Percentiles rank a stretch among this genome's conserved stretches.
Evolutionary conservation across 2,888 invertebrate species (phyloP).

Genomic region (Lochmaea crataegi): DNA sequence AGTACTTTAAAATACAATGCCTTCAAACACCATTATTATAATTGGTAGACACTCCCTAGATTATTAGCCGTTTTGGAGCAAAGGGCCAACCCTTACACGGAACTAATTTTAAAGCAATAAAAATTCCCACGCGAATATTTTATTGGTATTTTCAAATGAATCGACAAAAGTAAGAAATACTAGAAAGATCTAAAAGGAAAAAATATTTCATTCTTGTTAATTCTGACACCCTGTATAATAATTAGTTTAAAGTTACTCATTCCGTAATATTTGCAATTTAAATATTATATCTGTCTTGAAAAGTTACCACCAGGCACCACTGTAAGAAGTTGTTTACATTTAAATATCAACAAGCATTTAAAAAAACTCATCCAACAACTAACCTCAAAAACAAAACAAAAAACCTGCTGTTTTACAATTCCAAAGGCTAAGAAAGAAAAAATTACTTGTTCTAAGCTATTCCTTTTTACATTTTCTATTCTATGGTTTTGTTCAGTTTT

Average conservation of each 20-base stretch:
- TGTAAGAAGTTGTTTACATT: not conserved
- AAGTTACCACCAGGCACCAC: not conserved
- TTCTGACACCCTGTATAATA: no score
- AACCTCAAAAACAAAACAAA: conserved; percentile 4
- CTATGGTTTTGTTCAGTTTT: conserved; percentile 8
- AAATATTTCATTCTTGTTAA: no score
- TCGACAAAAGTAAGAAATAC: no score
- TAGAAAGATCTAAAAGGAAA: no score
- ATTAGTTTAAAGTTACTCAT: no score
- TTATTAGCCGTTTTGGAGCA: conserved; percentile 30
- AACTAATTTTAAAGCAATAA: conserved; percentile 15
- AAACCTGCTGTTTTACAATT: conserved; percentile 8
- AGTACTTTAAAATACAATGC: conserved; percentile 39
- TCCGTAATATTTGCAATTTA: not conserved
- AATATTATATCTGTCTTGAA: not conserved
- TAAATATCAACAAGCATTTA: conserved; percentile 1
- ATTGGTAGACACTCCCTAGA: conserved; percentile 39
- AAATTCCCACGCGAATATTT: conserved; percentile 15
- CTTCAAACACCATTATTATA: conserved; percentile 37
- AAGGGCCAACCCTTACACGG: conserved; percentile 34
- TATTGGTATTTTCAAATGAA: no score
- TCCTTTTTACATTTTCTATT: conserved; percentile 15
- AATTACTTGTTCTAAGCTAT: conserved; percentile 8
- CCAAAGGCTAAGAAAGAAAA: conserved; percentile 2
- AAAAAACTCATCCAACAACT: conserved; percentile 13